These are phyloP conservation scores for Cataglyphis altisquamis DNA, from an alignment of 2,888 invertebrate species.

Conservation along the genomic window DNA sequence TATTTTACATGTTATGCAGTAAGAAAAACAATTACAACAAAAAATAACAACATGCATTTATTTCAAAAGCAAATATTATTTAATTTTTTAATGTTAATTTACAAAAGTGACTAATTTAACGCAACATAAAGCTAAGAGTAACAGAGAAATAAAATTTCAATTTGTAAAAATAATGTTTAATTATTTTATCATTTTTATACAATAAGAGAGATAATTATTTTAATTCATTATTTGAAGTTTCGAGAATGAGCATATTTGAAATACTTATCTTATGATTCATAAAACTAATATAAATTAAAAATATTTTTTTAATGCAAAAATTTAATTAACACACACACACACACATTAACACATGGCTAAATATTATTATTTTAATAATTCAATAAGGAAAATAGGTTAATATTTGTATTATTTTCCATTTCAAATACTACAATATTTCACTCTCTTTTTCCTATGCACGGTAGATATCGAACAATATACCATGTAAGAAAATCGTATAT, in stretches of 20 bases:
- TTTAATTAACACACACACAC: not conserved
- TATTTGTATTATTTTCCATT: not conserved
- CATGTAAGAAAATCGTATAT: not conserved
- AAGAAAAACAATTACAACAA: not conserved
- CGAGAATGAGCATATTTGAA: not conserved
- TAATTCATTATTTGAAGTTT: not conserved
- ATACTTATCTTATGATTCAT: not conserved
- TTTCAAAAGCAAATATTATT: not conserved
- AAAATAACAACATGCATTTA: not conserved
- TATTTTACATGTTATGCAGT: not conserved
- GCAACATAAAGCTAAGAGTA: not conserved
- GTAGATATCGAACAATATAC: not conserved
- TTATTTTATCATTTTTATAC: not conserved
- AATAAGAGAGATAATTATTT: slow-evolving; percentile 5
- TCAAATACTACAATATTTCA: not conserved
- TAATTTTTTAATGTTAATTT: not conserved
- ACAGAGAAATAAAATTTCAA: not conserved
- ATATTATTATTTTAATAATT: not conserved
- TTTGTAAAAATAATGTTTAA: not conserved
- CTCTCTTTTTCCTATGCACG: not conserved
- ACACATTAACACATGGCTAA: not conserved
- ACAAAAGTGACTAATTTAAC: not conserved
- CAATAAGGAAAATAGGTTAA: too few species aligned
- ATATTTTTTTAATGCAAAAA: not conserved
- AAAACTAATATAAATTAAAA: not conserved